A percentile compares a stretch with the other conserved stretches of the same genome.
These are phyloP conservation scores for Drosophila kanekoi DNA, from an alignment of 2,888 invertebrate genomes.

Conservation along the genomic window DNA sequence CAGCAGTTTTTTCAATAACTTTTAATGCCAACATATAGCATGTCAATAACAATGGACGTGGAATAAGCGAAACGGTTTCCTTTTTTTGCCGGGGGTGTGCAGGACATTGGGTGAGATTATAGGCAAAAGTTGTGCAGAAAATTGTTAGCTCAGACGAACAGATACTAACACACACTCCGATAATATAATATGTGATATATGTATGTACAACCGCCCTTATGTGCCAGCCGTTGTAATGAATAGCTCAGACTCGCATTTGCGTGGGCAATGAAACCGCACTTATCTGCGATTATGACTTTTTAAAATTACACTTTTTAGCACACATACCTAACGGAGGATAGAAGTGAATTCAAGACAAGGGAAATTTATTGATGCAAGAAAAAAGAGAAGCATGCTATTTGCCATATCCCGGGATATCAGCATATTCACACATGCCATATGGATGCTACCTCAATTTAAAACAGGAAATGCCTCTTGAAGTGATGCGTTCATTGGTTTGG, in stretches of 20 bases:
- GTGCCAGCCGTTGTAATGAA: constrained; percentile 78
- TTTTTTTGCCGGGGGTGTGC: not conserved
- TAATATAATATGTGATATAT: constrained; percentile 42
- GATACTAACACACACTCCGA: constrained; percentile 34
- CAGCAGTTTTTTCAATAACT: constrained; percentile 82
- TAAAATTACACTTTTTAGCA: constrained; percentile 80
- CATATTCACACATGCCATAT: constrained; percentile 58
- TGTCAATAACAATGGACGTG: constrained; percentile 65
- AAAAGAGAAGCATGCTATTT: constrained; percentile 54
- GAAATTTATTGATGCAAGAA: constrained; percentile 64
- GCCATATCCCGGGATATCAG: constrained; percentile 63
- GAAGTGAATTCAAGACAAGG: constrained; percentile 47
- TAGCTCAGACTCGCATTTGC: constrained; percentile 63
- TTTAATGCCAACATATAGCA: constrained; percentile 77
- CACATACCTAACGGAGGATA: constrained; percentile 53
- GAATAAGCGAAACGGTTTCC: constrained; percentile 55
- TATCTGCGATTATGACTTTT: constrained; percentile 83
- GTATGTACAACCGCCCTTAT: constrained; percentile 42
- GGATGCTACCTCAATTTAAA: constrained; percentile 81
- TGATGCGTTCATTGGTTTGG: constrained; percentile 61
- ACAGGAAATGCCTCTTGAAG: constrained; percentile 83
- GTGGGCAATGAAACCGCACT: constrained; percentile 82
- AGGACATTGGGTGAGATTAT: constrained; percentile 51
- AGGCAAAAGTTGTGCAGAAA: constrained; percentile 71
- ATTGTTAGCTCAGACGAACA: constrained; percentile 35